Base-by-base conservation (phyloP, 2,113 vertebrate species). In the Carettochelys insculpta region DNA sequence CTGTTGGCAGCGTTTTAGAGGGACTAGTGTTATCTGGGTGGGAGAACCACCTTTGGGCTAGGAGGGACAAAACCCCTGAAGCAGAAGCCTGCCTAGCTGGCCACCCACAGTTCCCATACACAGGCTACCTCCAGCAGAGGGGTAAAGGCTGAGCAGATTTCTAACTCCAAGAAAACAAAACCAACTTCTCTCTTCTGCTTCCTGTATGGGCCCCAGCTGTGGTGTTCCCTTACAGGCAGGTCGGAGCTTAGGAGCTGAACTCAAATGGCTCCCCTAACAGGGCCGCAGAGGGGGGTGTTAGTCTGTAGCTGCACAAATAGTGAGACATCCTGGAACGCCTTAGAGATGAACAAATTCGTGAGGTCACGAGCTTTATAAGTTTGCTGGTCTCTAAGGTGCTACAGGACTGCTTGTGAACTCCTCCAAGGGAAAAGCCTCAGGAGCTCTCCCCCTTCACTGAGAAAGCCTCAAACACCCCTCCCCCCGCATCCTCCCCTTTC, bases 111-210 rank as follows among this genome's bases (percentile, higher is more conserved):
- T n/a, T 19, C 61, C n/a, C 8, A 38, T 34, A 47, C 2, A 47
- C 25, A 90, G 3, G 3, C 14, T 3, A 5, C 27, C 77, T 2
- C 24, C 31, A 54, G 71, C 27, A 87, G 25, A 82, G 11, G 79
- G 31, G 53, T 80, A 61, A 65, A 43, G 53, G 80, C 50, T 25
- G 1, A 0, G 75, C n/a, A n/a, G n/a, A n/a, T n/a, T n/a, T n/a
- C 48, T 50, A 50, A 50, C 4, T 45, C 31, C 77, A 75, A 90
- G 31, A 3, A 43, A 43, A 45, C 6, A 2, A 4, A 6, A 75
- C 71, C 22, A 20, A 29, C 80, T 84, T 68, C 61, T 68, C 61
- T 0, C 3, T 96, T 96, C 94, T 91, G 90, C 86, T 93, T 97
- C 96, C 94, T 89, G 52, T 31, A 10, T 53, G 5, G 43, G 11